phyloP scores from a whole-genome alignment of 2,113 vertebrate genomes.

The Vanacampus margaritifer region DNA sequence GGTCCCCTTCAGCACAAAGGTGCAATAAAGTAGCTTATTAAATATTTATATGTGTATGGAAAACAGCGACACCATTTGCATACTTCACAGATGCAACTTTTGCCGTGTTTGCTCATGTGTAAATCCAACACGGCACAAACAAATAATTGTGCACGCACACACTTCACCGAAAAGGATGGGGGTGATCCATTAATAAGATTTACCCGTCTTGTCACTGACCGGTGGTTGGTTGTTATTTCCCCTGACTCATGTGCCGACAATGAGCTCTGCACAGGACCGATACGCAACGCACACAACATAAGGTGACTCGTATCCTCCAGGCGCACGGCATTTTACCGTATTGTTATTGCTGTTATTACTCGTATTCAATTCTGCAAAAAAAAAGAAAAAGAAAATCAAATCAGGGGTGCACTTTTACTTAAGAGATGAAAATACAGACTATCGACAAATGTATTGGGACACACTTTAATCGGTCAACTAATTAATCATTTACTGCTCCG shows the following conservation, averaged over 20 bases:
- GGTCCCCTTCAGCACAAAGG: background rate
- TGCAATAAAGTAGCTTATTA: conserved; percentile 1
- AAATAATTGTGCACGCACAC: background rate
- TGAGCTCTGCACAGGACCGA: background rate
- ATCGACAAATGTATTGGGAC: background rate
- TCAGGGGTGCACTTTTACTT: background rate
- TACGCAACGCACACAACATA: background rate
- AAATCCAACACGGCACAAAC: background rate
- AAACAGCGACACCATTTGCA: background rate
- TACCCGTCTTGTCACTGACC: background rate
- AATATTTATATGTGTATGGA: background rate
- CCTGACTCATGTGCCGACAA: background rate
- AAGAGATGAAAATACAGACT: background rate
- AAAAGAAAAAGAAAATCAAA: background rate
- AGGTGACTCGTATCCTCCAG: background rate
- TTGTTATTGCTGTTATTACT: background rate
- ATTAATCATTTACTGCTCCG: background rate
- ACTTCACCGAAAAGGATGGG: background rate
- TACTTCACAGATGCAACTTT: background rate
- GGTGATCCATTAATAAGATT: conserved; percentile 6
- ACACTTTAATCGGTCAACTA: background rate
- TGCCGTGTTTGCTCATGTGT: background rate
- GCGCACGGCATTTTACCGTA: background rate
- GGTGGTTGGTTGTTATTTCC: background rate
- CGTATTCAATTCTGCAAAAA: background rate